Base-by-base conservation (phyloP, 2,888 invertebrate genomes). In the Polia nebulosa region DNA sequence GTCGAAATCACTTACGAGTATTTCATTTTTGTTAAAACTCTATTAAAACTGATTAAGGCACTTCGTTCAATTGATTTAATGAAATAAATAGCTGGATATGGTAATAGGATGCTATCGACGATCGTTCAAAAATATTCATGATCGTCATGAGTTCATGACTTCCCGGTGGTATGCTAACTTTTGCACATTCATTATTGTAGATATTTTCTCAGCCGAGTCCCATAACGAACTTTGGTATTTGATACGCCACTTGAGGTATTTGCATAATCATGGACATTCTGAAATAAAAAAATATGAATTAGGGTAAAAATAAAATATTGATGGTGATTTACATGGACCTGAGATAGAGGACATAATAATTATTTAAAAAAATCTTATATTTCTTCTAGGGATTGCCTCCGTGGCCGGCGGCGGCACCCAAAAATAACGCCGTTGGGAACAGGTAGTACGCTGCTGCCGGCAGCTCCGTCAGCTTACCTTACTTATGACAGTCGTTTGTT, bases 211-310 rank as follows among this genome's bases (percentile, higher is more conserved):
- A 98, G 89, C 98, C 98, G 86, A 98, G 96, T 75, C 98, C 98
- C 96, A 98, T 96, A 83, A 98, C 98, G 91, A 98, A 98, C 96
- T 98, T 98, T 88, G 98, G 98, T 95, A 98, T 96, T 93, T 97
- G 97, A 92, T 97, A 97, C 69, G 97, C 97, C 89, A 97, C 97
- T 94, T 98, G 97, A 84, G 98, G 98, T 91, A 98, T 97, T 85
- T 98, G 98, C 97, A 98, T 97, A 87, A 98, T 96, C 93, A 98
- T 97, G 74, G 98, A 98, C 96, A 98, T 97, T 92, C 98, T 98
- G 96, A 75, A 96, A 97, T 91, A 57, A 82, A 77, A 83, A 62
- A 45, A 51, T 27, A 67, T 58, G 13, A 55, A 56, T 62, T 63
- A 36, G 34, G 8, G 34, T 41, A 9, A 57, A 32, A 5, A 47